Evolutionary conservation across 2,113 vertebrate species (phyloP).

Genomic region (Ammodramus savannarum): DNA sequence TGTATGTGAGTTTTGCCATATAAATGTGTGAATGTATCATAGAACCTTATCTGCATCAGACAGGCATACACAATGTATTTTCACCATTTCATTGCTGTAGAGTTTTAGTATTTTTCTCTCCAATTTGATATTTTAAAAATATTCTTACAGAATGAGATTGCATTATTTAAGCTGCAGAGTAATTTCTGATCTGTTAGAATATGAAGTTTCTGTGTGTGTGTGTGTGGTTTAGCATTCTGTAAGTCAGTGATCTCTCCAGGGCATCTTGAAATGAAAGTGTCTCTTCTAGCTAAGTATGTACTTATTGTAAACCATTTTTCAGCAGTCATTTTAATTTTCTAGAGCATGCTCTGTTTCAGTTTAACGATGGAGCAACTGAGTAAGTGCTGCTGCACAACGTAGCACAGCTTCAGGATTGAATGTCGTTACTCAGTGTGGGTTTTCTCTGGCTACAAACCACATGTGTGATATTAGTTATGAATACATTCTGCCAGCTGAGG

Average conservation of each 20-base stretch:
- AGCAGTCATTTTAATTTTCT: conserved; percentile 31
- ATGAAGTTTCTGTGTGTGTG: not conserved
- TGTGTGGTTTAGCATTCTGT: not conserved
- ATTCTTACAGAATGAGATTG: not conserved
- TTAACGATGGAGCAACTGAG: not conserved
- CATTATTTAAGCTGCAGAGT: not conserved
- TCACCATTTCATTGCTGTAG: not conserved
- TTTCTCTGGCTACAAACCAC: not conserved
- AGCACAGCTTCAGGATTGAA: not conserved
- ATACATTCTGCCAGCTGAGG: not conserved
- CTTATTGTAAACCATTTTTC: conserved; percentile 27
- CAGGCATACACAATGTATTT: not conserved
- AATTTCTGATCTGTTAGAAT: not conserved
- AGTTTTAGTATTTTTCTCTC: not conserved
- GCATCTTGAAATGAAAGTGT: conserved; percentile 12
- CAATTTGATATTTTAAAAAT: not conserved
- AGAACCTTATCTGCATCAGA: not conserved
- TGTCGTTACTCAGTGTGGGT: not conserved
- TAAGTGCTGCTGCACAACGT: not conserved
- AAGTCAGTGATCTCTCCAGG: conserved; percentile 1
- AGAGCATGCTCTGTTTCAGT: not conserved
- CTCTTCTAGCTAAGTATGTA: conserved; percentile 23
- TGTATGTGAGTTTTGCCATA: not conserved
- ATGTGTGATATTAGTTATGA: not conserved
- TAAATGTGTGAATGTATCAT: not conserved